Percentiles rank a stretch among this genome's conserved stretches.
Evolutionary conservation across 2,113 vertebrate species (phyloP).

Genomic region (Ictidomys tridecemlineatus): DNA sequence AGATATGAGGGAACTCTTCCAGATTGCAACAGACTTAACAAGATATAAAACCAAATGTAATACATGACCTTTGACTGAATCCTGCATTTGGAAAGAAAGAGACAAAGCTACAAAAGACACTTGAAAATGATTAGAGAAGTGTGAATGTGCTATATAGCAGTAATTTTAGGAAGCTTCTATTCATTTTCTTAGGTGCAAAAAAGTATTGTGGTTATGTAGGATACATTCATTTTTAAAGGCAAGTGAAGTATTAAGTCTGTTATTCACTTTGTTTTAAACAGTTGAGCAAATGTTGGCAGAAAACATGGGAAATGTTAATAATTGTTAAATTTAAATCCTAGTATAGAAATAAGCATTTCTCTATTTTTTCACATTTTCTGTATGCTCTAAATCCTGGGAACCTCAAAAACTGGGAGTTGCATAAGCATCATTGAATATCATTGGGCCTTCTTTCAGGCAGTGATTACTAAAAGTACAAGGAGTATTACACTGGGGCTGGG

Average conservation of each 20-base stretch:
- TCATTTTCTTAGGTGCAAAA: conserved; percentile 16
- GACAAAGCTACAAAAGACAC: neutral
- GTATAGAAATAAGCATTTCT: neutral
- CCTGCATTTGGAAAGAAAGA: neutral
- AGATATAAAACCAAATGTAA: neutral
- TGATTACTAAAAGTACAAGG: neutral
- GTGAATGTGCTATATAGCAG: neutral
- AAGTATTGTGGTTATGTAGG: neutral
- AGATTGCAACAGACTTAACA: neutral
- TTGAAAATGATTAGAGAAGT: neutral
- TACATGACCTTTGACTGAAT: neutral
- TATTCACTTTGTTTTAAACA: conserved; percentile 14
- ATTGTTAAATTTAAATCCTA: neutral
- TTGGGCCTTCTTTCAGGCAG: neutral
- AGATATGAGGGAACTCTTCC: neutral
- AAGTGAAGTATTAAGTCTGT: neutral
- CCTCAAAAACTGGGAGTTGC: neutral
- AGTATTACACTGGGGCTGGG: fast-evolving
- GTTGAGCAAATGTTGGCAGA: no score
- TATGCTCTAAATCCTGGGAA: neutral
- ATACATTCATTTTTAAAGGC: neutral
- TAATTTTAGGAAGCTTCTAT: neutral
- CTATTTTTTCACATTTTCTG: neutral
- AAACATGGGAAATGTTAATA: neutral
- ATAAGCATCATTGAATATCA: neutral